Percentiles rank a stretch among this genome's conserved stretches.
Evolutionary conservation across 2,113 vertebrate species (phyloP).

Genomic region (Panthera leo): DNA sequence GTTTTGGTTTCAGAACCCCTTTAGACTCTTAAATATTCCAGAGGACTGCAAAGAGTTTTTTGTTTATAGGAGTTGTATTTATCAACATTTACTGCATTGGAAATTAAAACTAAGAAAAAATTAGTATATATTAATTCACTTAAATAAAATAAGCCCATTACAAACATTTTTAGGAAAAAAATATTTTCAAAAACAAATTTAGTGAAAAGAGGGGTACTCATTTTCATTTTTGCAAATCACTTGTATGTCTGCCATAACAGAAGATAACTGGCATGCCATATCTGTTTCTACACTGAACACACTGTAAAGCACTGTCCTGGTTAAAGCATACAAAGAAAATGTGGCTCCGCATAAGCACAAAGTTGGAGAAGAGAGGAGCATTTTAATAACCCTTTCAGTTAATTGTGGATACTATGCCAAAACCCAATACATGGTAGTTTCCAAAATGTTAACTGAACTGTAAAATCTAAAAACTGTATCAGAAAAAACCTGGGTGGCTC

Average conservation of each 20-base stretch:
- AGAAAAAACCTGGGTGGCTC: not conserved
- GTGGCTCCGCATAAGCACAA: not conserved
- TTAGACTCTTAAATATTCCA: not conserved
- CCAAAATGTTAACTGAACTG: not conserved
- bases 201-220: not conserved
- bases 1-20: not conserved
- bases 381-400: not conserved
- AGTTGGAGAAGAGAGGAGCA: not conserved
- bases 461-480: not conserved
- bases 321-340: constrained; percentile 31
- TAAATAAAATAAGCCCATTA: not conserved
- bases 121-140: not conserved
- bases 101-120: not conserved
- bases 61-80: not conserved
- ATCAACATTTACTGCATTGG: not conserved
- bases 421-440: not conserved
- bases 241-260: not conserved
- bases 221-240: constrained; percentile 1
- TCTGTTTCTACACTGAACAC: not conserved
- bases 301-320: not conserved
- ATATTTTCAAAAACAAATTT: not conserved
- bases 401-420: not conserved
- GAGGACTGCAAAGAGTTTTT: not conserved
- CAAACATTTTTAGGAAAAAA: not conserved
- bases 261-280: not conserved